Evolutionary conservation across 2,888 invertebrate species (phyloP).

Genomic region (Melanargia galathea): DNA sequence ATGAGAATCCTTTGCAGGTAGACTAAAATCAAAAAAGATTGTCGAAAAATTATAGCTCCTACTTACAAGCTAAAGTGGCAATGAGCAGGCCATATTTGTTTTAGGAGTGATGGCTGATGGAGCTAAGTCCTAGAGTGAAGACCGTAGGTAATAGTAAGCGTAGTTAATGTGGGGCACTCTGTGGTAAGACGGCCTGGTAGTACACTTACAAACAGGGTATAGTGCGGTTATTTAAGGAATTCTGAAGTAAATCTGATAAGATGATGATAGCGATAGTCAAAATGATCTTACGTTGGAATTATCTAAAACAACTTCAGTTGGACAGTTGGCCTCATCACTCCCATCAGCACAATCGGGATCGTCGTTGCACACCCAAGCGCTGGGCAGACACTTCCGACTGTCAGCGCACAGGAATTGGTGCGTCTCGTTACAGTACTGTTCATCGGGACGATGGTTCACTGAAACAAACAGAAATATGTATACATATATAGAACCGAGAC

Average conservation of each 20-base stretch:
- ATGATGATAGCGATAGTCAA: neutral
- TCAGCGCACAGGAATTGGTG: conserved; percentile 83
- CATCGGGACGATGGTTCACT: conserved; percentile 53
- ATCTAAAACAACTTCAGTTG: neutral
- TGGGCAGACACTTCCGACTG: conserved; percentile 85
- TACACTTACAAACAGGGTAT: too few relatives aligned
- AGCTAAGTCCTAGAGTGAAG: too few relatives aligned
- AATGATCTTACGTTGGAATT: conserved; percentile 3
- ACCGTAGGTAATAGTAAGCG: too few relatives aligned
- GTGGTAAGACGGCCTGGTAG: too few relatives aligned
- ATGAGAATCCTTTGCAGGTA: conserved; percentile 84
- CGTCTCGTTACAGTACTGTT: conserved; percentile 55
- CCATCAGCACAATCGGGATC: conserved; percentile 69
- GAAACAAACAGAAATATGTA: conserved; percentile 21
- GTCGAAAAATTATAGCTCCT: neutral
- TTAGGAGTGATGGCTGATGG: neutral
- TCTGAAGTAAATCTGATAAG: too few relatives aligned
- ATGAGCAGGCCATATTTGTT: neutral
- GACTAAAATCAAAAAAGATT: conserved; percentile 46
- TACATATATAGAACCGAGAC: neutral
- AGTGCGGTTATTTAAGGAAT: too few relatives aligned
- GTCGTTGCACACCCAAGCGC: conserved; percentile 88
- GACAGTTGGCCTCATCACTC: conserved; percentile 13
- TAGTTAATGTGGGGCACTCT: too few relatives aligned
- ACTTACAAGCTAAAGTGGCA: neutral